These are phyloP conservation scores for Meandrusa payeni DNA, from an alignment of 2,888 invertebrate genomes.

Conservation along the genomic window DNA sequence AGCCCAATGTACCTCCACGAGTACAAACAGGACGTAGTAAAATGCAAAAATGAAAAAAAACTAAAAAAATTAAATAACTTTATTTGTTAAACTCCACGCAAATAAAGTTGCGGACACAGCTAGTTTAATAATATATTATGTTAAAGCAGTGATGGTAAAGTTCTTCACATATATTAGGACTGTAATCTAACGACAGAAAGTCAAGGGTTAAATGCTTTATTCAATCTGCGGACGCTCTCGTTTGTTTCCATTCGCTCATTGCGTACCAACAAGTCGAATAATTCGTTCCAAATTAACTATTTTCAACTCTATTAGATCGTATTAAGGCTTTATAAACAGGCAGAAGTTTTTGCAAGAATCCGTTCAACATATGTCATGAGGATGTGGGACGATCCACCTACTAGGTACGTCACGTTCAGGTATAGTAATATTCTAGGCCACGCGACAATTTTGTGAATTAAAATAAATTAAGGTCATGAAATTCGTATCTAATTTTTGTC, in stretches of 20 bases:
- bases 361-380: constrained; percentile 27
- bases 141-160: too few relatives aligned
- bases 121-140: too few relatives aligned
- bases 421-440: constrained; percentile 36
- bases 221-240: constrained; percentile 68
- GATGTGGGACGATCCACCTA: constrained; percentile 36
- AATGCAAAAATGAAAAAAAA: too few relatives aligned
- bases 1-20: too few relatives aligned
- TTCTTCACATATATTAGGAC: not conserved
- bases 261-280: constrained; percentile 33
- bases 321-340: constrained; percentile 33
- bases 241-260: constrained; percentile 60
- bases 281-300: constrained; percentile 28
- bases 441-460: constrained; percentile 34
- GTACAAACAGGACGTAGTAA: too few relatives aligned
- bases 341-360: constrained; percentile 28
- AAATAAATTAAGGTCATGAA: constrained; percentile 30
- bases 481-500: constrained; percentile 6
- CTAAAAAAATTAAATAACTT: too few relatives aligned
- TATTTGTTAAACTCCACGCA: too few relatives aligned
- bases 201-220: constrained; percentile 67
- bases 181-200: constrained; percentile 29
- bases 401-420: constrained; percentile 13
- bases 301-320: constrained; percentile 39
- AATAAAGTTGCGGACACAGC: too few relatives aligned